Base-by-base conservation (phyloP, 2,113 vertebrate species). In the Malaclemys terrapin region DNA sequence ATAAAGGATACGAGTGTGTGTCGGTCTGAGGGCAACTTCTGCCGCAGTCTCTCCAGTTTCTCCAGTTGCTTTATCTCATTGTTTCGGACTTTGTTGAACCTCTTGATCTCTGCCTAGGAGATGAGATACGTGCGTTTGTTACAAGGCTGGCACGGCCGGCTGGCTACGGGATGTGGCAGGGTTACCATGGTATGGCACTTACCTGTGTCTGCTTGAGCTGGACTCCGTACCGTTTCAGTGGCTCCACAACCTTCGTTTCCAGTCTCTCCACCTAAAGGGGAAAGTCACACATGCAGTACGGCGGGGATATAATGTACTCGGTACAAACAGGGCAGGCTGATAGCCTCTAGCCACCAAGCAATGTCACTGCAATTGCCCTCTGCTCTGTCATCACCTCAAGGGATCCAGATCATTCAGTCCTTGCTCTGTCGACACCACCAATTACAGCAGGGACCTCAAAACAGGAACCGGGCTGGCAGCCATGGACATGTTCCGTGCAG, bases 1-100 rank as follows among this genome's bases (percentile, higher is more conserved):
- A 5, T 38, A 22, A 97, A 98, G 99, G 99, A 99, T 99, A 99
- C 98, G 12, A 99, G 98, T 93, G 97, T 97, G 27, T 99, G 98
- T 31, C 98, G 96, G 69, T 99, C 98, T 0, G 97, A 98, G 3
- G 98, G 99, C 1, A 98, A 98, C 88, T 93, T 98, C 94, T 98
- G 97, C 52, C 98, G 94, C 91, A 99, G 72, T 83, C 97, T 98
- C 85, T 99, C 98, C 95, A 99, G 93, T 53, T 98, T 98, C 89
- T 98, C 98, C 56, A 99, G 82, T 82, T 99, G 98, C 79, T 99
- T 99, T 91, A 99, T 97, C 95, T 99, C 99, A 3, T 96, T 97
- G 72, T 96, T 98, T 62, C 97, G 97, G 82, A 98, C 98, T 1
- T n/a, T 87, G 85, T 93, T 98, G 93, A 98, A 98, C 94, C 97